A percentile compares a stretch with the other conserved stretches of the same genome.
Conservation (phyloP, 2,888 invertebrate genomes). For the Platynereis dumerilii region DNA sequence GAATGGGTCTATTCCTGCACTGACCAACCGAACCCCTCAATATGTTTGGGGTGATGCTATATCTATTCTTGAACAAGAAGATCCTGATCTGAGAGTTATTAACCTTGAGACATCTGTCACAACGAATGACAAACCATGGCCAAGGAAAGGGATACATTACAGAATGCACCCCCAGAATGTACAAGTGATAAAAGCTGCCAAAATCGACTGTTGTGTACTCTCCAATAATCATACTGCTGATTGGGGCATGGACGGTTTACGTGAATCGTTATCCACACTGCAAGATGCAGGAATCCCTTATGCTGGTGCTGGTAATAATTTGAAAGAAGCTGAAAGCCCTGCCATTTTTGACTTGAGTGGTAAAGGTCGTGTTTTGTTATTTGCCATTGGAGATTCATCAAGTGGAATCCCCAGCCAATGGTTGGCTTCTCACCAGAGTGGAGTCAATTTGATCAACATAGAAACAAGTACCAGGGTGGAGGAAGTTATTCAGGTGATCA, state of each 20-base stretch:
- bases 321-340: slow-evolving; percentile 30
- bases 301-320: slow-evolving; percentile 28
- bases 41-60: slow-evolving; percentile 34
- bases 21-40: slow-evolving; percentile 13
- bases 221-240: slow-evolving; percentile 39
- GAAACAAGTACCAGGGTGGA: slow-evolving; percentile 9
- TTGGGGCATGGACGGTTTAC: slow-evolving; percentile 35
- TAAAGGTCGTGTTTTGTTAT: slow-evolving; percentile 34
- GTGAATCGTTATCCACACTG: slow-evolving; percentile 34
- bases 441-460: slow-evolving; percentile 29
- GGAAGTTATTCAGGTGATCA: slow-evolving; percentile 15
- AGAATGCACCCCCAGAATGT: slow-evolving; percentile 40
- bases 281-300: slow-evolving; percentile 22
- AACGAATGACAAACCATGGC: slow-evolving; percentile 31
- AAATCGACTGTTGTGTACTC: slow-evolving; percentile 37
- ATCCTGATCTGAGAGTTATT: slow-evolving; percentile 30
- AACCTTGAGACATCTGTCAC: slow-evolving; percentile 34
- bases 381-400: slow-evolving; percentile 32
- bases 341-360: slow-evolving; percentile 27
- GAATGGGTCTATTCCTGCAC: slow-evolving; percentile 35
- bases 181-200: slow-evolving; percentile 26
- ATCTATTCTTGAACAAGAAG: slow-evolving; percentile 24
- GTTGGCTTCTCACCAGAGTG: slow-evolving; percentile 28
- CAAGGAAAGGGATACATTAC: slow-evolving; percentile 38
- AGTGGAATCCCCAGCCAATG: slow-evolving; percentile 34